Percentiles rank a stretch among this genome's conserved stretches.
Evolutionary conservation across 1,140 invertebrate genomes (phyloP).

Genomic region (Maconellicoccus hirsutus): DNA sequence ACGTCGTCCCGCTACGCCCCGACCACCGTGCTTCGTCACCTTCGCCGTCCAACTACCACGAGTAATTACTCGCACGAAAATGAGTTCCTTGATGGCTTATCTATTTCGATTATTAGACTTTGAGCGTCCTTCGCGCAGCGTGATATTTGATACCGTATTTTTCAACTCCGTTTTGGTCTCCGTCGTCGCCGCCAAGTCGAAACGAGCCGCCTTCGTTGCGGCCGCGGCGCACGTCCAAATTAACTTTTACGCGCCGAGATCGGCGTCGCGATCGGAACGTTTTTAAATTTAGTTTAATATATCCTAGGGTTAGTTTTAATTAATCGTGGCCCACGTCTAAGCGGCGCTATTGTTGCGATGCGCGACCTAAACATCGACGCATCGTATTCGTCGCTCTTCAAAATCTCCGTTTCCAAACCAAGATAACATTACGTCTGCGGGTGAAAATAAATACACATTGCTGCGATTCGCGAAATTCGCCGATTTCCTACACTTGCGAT

Average conservation of each 20-base stretch:
- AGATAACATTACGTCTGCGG: no score
- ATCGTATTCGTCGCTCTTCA: no score
- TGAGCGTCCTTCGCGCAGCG: slow-evolving; percentile 1
- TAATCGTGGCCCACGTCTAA: not conserved
- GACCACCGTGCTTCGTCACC: slow-evolving; percentile 1
- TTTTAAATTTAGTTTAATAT: not conserved
- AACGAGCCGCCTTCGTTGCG: not conserved
- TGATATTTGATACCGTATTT: not conserved
- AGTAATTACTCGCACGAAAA: slow-evolving; percentile 15
- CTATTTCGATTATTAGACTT: slow-evolving; percentile 9
- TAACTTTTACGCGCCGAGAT: not conserved
- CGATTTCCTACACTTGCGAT: no score
- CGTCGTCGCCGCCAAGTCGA: no score
- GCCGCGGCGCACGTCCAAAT: not conserved
- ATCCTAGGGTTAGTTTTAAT: not conserved
- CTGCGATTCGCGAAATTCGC: no score
- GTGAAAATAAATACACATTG: no score
- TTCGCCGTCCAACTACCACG: not conserved
- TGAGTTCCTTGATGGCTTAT: slow-evolving; percentile 22
- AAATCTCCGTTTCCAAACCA: no score
- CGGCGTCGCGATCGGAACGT: not conserved
- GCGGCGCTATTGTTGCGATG: not conserved
- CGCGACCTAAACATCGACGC: no score
- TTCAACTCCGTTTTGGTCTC: not conserved
- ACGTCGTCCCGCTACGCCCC: no score